These are phyloP conservation scores for Elgaria multicarinata DNA, from an alignment of 2,113 vertebrate species.

Conservation along the genomic window DNA sequence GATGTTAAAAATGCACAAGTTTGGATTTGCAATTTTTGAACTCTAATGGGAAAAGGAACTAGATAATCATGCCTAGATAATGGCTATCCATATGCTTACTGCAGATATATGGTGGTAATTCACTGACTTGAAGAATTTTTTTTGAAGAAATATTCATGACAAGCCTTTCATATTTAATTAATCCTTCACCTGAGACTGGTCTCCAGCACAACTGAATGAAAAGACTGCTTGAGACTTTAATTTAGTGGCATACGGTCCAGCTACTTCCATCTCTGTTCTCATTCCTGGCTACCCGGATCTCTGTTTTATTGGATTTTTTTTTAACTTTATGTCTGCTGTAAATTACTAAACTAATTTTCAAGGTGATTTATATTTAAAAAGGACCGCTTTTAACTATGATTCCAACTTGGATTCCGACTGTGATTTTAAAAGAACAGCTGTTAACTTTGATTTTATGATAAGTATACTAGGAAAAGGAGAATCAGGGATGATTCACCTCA, in stretches of 20 bases:
- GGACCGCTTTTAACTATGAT: not conserved
- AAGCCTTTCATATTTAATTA: constrained; percentile 60
- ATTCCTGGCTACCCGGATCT: not conserved
- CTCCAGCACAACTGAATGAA: constrained; percentile 55
- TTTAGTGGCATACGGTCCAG: constrained; percentile 23
- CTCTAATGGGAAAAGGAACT: constrained; percentile 21
- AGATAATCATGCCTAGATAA: constrained; percentile 44
- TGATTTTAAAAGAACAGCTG: too few species aligned
- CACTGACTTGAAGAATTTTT: constrained; percentile 28
- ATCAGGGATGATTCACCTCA: too few species aligned
- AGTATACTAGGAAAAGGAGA: too few species aligned
- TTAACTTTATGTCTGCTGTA: not conserved
- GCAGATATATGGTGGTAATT: constrained; percentile 41
- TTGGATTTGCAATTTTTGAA: constrained; percentile 18
- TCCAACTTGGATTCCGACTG: too few species aligned
- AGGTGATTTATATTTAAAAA: not conserved
- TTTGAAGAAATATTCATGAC: constrained; percentile 34
- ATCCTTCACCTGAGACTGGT: constrained; percentile 50
- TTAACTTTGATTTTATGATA: too few species aligned
- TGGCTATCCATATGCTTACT: constrained; percentile 27
- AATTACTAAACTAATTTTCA: not conserved
- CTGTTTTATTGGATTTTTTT: not conserved
- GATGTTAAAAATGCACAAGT: not conserved
- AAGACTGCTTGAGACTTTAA: constrained; percentile 31
- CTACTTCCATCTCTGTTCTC: not conserved